Base-by-base conservation (phyloP, 2,113 vertebrate genomes). In the Microtus richardsoni region DNA sequence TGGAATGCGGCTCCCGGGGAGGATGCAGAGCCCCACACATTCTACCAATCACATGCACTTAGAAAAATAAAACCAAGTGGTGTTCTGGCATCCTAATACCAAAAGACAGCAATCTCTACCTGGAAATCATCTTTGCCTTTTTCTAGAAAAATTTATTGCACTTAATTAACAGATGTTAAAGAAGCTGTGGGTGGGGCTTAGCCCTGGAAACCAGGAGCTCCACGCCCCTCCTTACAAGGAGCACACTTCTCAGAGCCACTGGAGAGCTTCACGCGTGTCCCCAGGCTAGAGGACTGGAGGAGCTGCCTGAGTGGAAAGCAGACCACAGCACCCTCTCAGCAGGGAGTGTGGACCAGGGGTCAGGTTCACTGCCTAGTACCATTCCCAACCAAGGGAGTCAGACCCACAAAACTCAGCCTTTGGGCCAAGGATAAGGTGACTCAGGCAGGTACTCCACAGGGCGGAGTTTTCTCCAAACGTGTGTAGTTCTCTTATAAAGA, bases 121-220 rank as follows among this genome's bases (percentile, higher is more conserved):
- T 97, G 97, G 97, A 96, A 95, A 80, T 97, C 97, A 88, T 96
- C 97, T 97, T 94, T 95, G 89, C 96, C 97, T 80, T 97, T 97
- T 97, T 93, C 97, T 98, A 98, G 91, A 97, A 98, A 98, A 98
- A 96, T 95, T 96, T 97, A 97, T 98, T 98, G 97, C 97, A 97
- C 97, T 98, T 97, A 96, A 97, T 97, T 87, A 97, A 97, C 97
- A 97, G 97, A 95, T 97, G 97, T 94, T 80, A 92, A 89, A 96
- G 95, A 97, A 96, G 95, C 95, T 90, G 66, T 95, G 91, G 94
- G 52, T 75, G 26, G 84, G 93, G 91, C 88, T 95, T 44, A 71
- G 70, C 95, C 89, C 52, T n/a, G 88, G 87, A 90, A 94, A 95
- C 70, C 79, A 91, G 87, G 80, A 68, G 93, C 73, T 89, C 83